A percentile compares a stretch with the other conserved stretches of the same genome.
phyloP scores from a whole-genome alignment of 2,113 vertebrate species.

The Etia nguti region DNA sequence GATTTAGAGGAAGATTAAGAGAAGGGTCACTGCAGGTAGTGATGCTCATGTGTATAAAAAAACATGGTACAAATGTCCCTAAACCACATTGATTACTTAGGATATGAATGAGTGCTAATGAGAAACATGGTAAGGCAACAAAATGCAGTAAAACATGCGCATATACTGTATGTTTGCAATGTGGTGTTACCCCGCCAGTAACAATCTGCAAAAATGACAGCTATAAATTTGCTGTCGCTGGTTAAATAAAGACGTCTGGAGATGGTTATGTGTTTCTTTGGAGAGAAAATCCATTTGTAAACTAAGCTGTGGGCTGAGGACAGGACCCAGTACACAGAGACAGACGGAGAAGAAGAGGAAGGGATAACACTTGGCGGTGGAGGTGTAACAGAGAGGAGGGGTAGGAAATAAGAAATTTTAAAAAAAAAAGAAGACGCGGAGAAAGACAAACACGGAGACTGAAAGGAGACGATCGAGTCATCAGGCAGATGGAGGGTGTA shows the following conservation, averaged over 20 bases:
- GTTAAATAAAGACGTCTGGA: constrained; percentile 46
- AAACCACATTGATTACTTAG: background rate
- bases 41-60: background rate
- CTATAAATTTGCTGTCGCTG: constrained; percentile 13
- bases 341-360: constrained; percentile 58
- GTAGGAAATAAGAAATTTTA: constrained; percentile 9
- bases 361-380: constrained; percentile 41
- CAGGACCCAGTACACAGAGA: constrained; percentile 49
- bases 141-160: background rate
- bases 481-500: constrained; percentile 51
- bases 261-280: constrained; percentile 32
- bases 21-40: background rate
- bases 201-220: constrained; percentile 1
- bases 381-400: constrained; percentile 49
- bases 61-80: background rate
- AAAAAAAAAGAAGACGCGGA: background rate
- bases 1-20: background rate
- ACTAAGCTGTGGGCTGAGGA: constrained; percentile 49
- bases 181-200: background rate
- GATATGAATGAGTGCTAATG: background rate
- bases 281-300: constrained; percentile 52
- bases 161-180: background rate
- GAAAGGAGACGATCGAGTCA: constrained; percentile 31
- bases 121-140: background rate
- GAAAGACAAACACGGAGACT: constrained; percentile 36